These are phyloP conservation scores for Procambarus virginalis DNA, from an alignment of 1,140 invertebrate genomes.

Conservation along the genomic window DNA sequence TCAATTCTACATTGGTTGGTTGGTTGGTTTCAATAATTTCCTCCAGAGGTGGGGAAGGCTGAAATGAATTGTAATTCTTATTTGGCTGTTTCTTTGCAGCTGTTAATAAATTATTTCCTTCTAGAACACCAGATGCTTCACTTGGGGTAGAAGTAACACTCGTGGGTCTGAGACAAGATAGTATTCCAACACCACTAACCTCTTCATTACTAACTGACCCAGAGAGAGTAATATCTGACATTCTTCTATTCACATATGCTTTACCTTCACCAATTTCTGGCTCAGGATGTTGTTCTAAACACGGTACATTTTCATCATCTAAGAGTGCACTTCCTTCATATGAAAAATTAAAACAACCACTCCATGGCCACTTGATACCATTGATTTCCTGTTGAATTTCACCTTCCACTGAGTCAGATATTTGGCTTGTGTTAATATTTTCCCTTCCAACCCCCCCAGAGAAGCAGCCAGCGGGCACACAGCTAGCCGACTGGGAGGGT, in stretches of 20 bases:
- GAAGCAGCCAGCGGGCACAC: slow-evolving; percentile 48
- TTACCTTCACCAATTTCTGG: background rate
- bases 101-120: slow-evolving; percentile 20
- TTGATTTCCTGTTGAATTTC: slow-evolving; percentile 16
- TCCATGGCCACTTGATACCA: slow-evolving; percentile 34
- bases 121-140: background rate
- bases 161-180: slow-evolving; percentile 14
- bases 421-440: background rate
- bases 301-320: slow-evolving; percentile 58
- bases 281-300: slow-evolving; percentile 37
- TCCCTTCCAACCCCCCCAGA: slow-evolving; percentile 32
- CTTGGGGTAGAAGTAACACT: background rate
- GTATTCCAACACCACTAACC: slow-evolving; percentile 2
- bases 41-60: slow-evolving; percentile 35
- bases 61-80: slow-evolving; percentile 46
- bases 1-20: background rate
- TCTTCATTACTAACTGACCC: background rate
- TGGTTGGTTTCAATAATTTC: slow-evolving; percentile 16
- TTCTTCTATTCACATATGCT: background rate
- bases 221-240: slow-evolving; percentile 16
- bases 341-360: slow-evolving; percentile 47
- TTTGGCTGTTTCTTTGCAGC: slow-evolving; percentile 37
- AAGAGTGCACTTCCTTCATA: slow-evolving; percentile 50
- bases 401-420: slow-evolving; percentile 1
- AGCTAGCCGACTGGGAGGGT: slow-evolving; percentile 57